Conservation (phyloP, 2,113 vertebrate species). For the Atrichornis clamosus region DNA sequence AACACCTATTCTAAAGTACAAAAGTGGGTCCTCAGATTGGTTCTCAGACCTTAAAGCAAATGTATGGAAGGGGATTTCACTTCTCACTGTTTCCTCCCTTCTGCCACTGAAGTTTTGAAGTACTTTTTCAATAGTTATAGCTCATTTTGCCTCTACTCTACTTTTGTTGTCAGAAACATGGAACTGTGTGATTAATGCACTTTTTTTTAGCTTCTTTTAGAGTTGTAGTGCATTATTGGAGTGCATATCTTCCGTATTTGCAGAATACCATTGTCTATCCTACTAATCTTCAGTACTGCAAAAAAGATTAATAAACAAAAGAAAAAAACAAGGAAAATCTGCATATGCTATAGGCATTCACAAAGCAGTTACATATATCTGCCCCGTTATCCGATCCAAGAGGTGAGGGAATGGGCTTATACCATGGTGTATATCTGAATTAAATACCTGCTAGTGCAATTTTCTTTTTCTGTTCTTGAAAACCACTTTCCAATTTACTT, state of each 20-base stretch:
- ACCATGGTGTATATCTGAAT: neutral
- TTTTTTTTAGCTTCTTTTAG: neutral
- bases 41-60: neutral
- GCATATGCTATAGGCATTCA: neutral
- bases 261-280: neutral
- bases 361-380: neutral
- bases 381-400: neutral
- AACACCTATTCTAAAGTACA: neutral
- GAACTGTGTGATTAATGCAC: neutral
- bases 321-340: neutral
- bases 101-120: neutral
- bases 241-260: neutral
- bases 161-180: neutral
- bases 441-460: neutral
- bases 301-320: neutral
- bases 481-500: neutral
- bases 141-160: neutral
- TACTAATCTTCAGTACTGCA: neutral
- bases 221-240: neutral
- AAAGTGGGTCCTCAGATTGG: neutral
- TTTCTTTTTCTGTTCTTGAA: neutral
- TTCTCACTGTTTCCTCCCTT: neutral
- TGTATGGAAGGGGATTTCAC: neutral
- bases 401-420: neutral
- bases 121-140: neutral